phyloP scores from a whole-genome alignment of 2,888 invertebrate species.

The Chymomyza amoena region DNA sequence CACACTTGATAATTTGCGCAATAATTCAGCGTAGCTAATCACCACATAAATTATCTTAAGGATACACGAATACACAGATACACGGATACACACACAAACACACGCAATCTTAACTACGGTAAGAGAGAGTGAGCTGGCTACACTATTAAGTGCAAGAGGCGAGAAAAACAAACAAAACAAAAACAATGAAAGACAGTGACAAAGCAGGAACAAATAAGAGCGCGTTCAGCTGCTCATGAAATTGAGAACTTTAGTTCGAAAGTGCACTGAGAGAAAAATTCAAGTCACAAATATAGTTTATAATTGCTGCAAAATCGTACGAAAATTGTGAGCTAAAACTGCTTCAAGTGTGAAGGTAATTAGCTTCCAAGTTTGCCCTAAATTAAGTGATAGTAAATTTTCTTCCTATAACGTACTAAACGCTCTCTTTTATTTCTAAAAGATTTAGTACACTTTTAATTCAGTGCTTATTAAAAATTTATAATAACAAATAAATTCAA shows the following conservation, averaged over 20 bases:
- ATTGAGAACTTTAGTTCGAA: constrained; percentile 5
- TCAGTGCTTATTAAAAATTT: too few species aligned
- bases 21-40: constrained; percentile 75
- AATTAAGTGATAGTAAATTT: too few species aligned
- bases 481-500: too few species aligned
- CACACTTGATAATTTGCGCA: constrained; percentile 74
- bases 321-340: too few species aligned
- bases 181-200: background rate
- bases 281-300: background rate
- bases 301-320: too few species aligned
- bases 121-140: constrained; percentile 1
- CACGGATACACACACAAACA: constrained; percentile 1
- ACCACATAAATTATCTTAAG: constrained; percentile 75
- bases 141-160: constrained; percentile 31
- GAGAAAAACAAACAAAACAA: constrained; percentile 28
- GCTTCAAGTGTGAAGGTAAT: too few species aligned
- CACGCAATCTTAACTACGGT: background rate
- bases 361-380: too few species aligned
- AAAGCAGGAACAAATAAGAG: constrained; percentile 1
- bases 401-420: too few species aligned
- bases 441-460: too few species aligned
- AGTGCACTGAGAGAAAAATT: constrained; percentile 43
- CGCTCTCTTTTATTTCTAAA: too few species aligned
- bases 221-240: background rate
- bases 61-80: constrained; percentile 27